These are phyloP conservation scores for Lota lota DNA, from an alignment of 2,113 vertebrate species.

Conservation along the genomic window DNA sequence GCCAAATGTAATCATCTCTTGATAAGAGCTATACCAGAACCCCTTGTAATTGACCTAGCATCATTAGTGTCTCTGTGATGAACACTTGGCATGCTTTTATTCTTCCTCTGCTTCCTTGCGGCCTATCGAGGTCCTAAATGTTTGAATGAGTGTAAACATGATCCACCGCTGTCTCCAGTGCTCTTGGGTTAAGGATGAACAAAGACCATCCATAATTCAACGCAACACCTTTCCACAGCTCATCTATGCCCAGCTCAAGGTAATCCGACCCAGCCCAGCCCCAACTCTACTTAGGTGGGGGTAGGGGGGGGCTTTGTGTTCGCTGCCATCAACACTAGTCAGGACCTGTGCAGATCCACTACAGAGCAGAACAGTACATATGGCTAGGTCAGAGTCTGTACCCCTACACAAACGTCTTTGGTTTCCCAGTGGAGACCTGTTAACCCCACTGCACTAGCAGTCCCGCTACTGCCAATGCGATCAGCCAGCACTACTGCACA, in stretches of 20 bases:
- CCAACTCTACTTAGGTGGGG: slow-evolving; percentile 37
- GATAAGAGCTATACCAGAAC: too few relatives aligned
- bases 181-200: slow-evolving; percentile 73
- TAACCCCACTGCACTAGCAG: slow-evolving; percentile 18
- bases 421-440: slow-evolving; percentile 46
- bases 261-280: slow-evolving; percentile 63
- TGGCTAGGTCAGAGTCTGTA: slow-evolving; percentile 51
- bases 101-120: not conserved
- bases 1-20: not conserved
- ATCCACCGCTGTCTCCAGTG: slow-evolving; percentile 69
- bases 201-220: slow-evolving; percentile 74
- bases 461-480: slow-evolving; percentile 30
- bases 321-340: slow-evolving; percentile 45
- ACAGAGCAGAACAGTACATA: slow-evolving; percentile 46
- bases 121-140: slow-evolving; percentile 57
- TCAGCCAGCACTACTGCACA: not conserved
- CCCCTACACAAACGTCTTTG: slow-evolving; percentile 23
- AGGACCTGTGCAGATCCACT: slow-evolving; percentile 43
- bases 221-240: slow-evolving; percentile 58
- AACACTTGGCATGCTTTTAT: too few relatives aligned
- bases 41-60: not conserved
- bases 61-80: slow-evolving; percentile 5
- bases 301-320: slow-evolving; percentile 9
- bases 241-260: slow-evolving; percentile 48
- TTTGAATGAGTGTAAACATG: slow-evolving; percentile 72